Conservation (phyloP, 2,797 vertebrate species). For the Choloepus didactylus region DNA sequence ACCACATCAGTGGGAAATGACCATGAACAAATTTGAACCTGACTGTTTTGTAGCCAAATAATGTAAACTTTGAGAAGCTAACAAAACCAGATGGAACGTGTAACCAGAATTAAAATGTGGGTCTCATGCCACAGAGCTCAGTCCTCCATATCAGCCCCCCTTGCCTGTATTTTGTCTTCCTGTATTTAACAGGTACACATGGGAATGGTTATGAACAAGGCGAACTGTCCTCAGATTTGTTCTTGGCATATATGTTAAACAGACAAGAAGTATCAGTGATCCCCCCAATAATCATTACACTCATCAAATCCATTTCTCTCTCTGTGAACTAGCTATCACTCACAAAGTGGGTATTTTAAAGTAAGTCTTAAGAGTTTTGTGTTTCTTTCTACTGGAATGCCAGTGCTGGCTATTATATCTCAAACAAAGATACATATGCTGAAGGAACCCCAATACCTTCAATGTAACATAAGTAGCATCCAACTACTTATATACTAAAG, state of each 20-base stretch:
- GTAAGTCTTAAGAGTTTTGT: not conserved
- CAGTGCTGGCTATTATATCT: not conserved
- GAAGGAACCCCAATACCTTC: not conserved
- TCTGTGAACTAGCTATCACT: not conserved
- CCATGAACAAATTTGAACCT: not conserved
- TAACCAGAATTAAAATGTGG: constrained; percentile 10
- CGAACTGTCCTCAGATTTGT: not conserved
- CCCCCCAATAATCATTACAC: not conserved
- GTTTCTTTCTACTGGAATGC: not conserved
- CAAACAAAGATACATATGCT: not conserved
- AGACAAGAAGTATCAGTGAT: constrained; percentile 26
- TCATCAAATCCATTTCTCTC: not conserved
- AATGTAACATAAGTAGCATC: not conserved
- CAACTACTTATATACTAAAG: constrained; percentile 18
- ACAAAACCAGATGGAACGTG: constrained; percentile 3
- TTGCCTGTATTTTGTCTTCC: not conserved
- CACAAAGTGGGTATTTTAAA: not conserved
- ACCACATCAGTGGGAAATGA: not conserved
- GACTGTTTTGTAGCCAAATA: constrained; percentile 46
- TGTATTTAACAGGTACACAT: not conserved
- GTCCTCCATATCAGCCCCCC: not conserved
- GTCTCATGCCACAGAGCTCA: not conserved
- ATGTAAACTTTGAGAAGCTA: constrained; percentile 21
- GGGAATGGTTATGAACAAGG: not conserved
- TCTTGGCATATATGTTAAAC: not conserved